phyloP scores from a whole-genome alignment of 2,113 vertebrate genomes.

The Peromyscus maniculatus region DNA sequence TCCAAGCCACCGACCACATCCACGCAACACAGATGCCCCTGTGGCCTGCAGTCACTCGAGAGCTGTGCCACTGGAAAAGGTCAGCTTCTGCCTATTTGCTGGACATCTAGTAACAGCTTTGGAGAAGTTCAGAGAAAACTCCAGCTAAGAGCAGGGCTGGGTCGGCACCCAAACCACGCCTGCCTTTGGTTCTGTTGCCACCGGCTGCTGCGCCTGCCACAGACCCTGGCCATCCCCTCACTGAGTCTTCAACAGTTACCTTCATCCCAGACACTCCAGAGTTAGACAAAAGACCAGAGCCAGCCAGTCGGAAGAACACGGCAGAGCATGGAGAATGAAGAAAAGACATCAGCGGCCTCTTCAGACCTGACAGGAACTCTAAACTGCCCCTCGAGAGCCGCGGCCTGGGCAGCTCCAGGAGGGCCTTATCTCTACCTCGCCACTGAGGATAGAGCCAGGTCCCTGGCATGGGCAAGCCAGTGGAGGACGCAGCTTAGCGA shows the following conservation, averaged over 20 bases:
- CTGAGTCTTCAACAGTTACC: neutral
- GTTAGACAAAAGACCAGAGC: neutral
- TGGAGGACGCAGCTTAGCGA: fast-evolving
- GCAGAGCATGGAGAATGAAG: neutral
- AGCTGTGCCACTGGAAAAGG: neutral
- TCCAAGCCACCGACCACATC: neutral
- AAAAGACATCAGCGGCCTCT: neutral
- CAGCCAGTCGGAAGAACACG: neutral
- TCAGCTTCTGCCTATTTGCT: neutral
- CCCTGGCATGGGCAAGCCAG: neutral
- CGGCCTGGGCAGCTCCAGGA: neutral
- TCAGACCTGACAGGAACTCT: neutral
- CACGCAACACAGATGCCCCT: neutral
- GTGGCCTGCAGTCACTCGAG: neutral
- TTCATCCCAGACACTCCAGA: neutral
- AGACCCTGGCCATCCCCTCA: neutral
- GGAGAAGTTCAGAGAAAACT: constrained; percentile 16
- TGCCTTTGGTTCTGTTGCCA: neutral
- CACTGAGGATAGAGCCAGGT: neutral
- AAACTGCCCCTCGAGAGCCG: neutral
- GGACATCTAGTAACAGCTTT: neutral
- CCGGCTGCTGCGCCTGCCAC: neutral
- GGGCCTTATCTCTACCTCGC: neutral
- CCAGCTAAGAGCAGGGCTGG: neutral
- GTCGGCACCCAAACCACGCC: neutral